Conservation (phyloP, 1,140 invertebrate species). For the Drosophila aff. region DNA sequence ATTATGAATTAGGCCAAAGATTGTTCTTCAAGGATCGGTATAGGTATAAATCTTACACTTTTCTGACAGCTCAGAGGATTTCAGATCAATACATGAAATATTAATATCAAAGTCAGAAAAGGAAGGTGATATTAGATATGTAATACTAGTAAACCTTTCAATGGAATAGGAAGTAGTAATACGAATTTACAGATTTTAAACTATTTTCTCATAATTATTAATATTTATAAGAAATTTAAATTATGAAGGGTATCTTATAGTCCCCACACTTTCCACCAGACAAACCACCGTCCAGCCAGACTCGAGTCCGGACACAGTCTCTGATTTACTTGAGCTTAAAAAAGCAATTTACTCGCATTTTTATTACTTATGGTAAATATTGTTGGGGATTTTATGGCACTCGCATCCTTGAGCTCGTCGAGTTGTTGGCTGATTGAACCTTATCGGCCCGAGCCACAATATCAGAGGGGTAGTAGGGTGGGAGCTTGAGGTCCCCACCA, state of each 20-base stretch:
- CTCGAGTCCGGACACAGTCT: slow-evolving; percentile 27
- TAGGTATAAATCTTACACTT: no score
- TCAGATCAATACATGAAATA: neutral
- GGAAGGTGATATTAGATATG: neutral
- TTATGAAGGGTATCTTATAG: slow-evolving; percentile 5
- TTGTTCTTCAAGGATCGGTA: neutral
- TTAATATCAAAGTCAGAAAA: neutral
- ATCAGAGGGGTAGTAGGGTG: neutral
- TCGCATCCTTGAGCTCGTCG: slow-evolving; percentile 61
- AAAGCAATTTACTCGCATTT: slow-evolving; percentile 74
- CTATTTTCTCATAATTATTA: no score
- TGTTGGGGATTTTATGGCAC: slow-evolving; percentile 68
- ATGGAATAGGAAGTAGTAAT: no score
- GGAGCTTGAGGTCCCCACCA: neutral
- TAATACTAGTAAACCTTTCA: no score
- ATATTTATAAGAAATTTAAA: no score
- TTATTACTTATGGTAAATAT: slow-evolving; percentile 74
- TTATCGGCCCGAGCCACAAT: slow-evolving; percentile 38
- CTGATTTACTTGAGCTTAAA: slow-evolving; percentile 66
- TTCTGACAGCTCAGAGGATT: neutral
- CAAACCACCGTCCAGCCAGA: slow-evolving; percentile 25
- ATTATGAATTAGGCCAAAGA: no score
- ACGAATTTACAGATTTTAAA: no score
- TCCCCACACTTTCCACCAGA: neutral
- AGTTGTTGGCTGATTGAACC: slow-evolving; percentile 53